phyloP scores from a whole-genome alignment of 2,797 vertebrate genomes.

The Jordanella pulchra region DNA sequence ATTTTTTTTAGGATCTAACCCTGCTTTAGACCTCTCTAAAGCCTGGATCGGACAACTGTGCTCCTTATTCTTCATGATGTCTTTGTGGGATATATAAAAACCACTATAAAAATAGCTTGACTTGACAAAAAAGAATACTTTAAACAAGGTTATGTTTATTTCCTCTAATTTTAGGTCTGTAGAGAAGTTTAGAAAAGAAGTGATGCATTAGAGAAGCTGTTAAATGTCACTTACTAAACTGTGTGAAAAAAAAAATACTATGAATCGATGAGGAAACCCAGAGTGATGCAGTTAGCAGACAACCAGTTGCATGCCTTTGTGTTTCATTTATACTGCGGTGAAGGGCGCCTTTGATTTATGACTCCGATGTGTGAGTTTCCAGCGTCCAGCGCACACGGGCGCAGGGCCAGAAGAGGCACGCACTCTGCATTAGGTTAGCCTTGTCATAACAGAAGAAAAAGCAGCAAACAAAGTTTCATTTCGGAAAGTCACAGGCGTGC shows the following conservation, averaged over 20 bases:
- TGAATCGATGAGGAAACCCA: slow-evolving; percentile 39
- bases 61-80: background rate
- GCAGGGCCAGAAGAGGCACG: slow-evolving; percentile 35
- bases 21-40: background rate
- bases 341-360: slow-evolving; percentile 69
- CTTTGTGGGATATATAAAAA: background rate
- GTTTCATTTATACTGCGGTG: slow-evolving; percentile 56
- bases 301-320: slow-evolving; percentile 43
- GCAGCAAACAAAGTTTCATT: slow-evolving; percentile 37
- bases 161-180: slow-evolving; percentile 28
- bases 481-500: slow-evolving; percentile 35
- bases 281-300: slow-evolving; percentile 44
- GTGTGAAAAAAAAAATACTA: slow-evolving; percentile 16
- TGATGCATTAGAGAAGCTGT: slow-evolving; percentile 15
- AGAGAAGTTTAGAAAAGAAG: slow-evolving; percentile 14
- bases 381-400: slow-evolving; percentile 53
- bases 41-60: background rate
- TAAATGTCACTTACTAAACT: slow-evolving; percentile 48
- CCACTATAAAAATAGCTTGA: background rate
- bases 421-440: slow-evolving; percentile 44
- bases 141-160: slow-evolving; percentile 13
- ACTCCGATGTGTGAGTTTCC: slow-evolving; percentile 66
- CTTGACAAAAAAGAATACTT: background rate
- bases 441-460: slow-evolving; percentile 45
- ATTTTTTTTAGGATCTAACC: background rate